Evolutionary conservation across 2,888 invertebrate genomes (phyloP).

Genomic region (Torymus aiolomorphi): DNA sequence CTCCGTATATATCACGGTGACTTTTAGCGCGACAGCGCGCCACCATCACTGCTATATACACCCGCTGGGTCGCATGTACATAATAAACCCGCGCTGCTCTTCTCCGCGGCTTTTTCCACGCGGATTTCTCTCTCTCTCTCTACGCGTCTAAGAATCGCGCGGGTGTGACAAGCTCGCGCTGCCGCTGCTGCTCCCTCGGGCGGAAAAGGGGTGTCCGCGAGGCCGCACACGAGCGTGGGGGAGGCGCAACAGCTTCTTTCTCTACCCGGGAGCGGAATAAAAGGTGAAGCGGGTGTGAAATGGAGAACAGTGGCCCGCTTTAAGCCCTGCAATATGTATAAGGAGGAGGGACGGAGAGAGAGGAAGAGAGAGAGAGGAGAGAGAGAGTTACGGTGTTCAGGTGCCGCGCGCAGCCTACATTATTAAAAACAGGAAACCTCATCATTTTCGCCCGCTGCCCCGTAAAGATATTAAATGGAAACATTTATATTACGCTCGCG

Average conservation of each 20-base stretch:
- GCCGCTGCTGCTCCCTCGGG: background rate
- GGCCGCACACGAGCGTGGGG: background rate
- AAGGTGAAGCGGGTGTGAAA: too few species aligned
- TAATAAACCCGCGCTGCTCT: too few species aligned
- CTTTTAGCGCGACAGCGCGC: background rate
- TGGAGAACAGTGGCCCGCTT: too few species aligned
- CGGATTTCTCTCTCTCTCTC: background rate
- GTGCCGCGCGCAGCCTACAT: slow-evolving; percentile 69
- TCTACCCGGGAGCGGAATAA: background rate
- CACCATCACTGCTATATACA: background rate
- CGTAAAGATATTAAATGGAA: slow-evolving; percentile 74
- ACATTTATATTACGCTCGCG: slow-evolving; percentile 70
- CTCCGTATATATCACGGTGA: background rate
- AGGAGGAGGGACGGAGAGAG: background rate
- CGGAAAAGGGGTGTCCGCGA: background rate
- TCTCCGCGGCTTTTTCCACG: too few species aligned
- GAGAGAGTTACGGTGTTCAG: slow-evolving; percentile 73
- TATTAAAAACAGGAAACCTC: slow-evolving; percentile 74
- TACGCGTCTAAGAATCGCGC: too few species aligned
- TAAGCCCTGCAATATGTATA: background rate
- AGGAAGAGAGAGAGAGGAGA: slow-evolving; percentile 51
- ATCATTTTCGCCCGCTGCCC: slow-evolving; percentile 71
- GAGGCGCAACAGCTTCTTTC: slow-evolving; percentile 15
- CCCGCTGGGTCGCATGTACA: too few species aligned
- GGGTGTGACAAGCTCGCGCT: too few species aligned